Evolutionary conservation across 1,140 invertebrate genomes (phyloP), one percentile per base, ranked within the genome.

Genomic region (Zaprionus ornatus): DNA sequence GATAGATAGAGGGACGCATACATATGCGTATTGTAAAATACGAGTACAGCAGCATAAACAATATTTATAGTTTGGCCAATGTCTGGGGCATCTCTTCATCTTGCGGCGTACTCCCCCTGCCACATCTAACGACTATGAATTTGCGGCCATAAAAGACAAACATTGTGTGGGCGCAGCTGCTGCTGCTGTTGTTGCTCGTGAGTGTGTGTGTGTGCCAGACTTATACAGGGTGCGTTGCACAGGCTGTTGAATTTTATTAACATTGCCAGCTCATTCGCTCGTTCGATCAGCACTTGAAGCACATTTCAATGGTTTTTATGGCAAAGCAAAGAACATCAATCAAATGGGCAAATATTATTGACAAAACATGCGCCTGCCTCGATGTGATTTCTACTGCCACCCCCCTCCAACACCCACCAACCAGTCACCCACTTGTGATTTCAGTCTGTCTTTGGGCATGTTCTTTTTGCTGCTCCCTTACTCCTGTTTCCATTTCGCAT

Each of bases 261-360:
- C 83, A 73, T 61, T 48, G 67, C 12, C 66, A 42, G 37, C 27
- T 61, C 25, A 75, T 64, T 50, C 60, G 32, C 23, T 10, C 19
- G 72, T 87, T 87, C 64, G 61, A 79, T 86, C 66, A 80, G 60
- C 77, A 88, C 77, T 84, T 80, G 84, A 84, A 84, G 80, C 85
- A 87, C 84, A 87, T 88, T 84, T 84, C 84, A 87, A 84, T 87
- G 84, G 84, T 81, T 88, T 88, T 88, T 88, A 88, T 90, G 78
- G 84, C 81, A 50, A 55, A 55, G 55, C 62, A 42, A 88, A 74
- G 80, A 74, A 88, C 84, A 88, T 88, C 84, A 81, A 88, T 88
- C 84, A 88, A 88, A 88, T 85, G 68, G 71, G 54, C 60, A 88
- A 88, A 88, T 88, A 88, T 90, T 88, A 90, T 88, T 88, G 84